A percentile compares a stretch with the other conserved stretches of the same genome.
Conservation (phyloP, 2,797 vertebrate species). For the Fistularia commersonii region DNA sequence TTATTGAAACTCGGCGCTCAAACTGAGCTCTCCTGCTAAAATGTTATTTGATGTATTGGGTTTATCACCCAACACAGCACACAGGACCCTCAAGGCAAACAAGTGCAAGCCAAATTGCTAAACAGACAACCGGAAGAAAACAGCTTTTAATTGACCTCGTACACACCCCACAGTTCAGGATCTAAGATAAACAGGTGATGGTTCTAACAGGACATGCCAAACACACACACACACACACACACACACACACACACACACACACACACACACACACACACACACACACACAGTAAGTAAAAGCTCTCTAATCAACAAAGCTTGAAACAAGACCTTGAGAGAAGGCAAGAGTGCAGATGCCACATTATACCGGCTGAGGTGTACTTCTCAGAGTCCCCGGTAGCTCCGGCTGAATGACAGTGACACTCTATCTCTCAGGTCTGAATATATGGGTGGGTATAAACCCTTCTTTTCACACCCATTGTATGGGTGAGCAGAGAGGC, state of each 20-base stretch:
- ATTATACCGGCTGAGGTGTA: slow-evolving; percentile 16
- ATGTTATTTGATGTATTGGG: slow-evolving; percentile 61
- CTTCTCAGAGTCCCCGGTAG: slow-evolving; percentile 17
- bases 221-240: slow-evolving; percentile 11
- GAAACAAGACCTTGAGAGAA: slow-evolving; percentile 21
- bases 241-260: too few relatives aligned
- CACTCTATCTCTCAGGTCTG: slow-evolving; percentile 48
- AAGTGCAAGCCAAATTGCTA: slow-evolving; percentile 54
- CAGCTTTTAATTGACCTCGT: slow-evolving; percentile 48
- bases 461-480: slow-evolving; percentile 70
- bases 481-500: slow-evolving; percentile 56
- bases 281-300: slow-evolving; percentile 19
- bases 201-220: slow-evolving; percentile 20
- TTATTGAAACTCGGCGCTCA: slow-evolving; percentile 70
- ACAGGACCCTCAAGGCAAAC: slow-evolving; percentile 55
- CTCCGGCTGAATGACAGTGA: slow-evolving; percentile 48
- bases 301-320: slow-evolving; percentile 25
- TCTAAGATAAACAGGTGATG: slow-evolving; percentile 30
- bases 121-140: slow-evolving; percentile 48
- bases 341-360: slow-evolving; percentile 8
- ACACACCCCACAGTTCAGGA: background rate
- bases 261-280: too few relatives aligned
- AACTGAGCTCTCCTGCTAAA: slow-evolving; percentile 57
- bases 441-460: slow-evolving; percentile 59
- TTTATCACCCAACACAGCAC: slow-evolving; percentile 63